Base-by-base conservation (phyloP, 2,797 vertebrate genomes). In the Chiroxiphia lanceolata region DNA sequence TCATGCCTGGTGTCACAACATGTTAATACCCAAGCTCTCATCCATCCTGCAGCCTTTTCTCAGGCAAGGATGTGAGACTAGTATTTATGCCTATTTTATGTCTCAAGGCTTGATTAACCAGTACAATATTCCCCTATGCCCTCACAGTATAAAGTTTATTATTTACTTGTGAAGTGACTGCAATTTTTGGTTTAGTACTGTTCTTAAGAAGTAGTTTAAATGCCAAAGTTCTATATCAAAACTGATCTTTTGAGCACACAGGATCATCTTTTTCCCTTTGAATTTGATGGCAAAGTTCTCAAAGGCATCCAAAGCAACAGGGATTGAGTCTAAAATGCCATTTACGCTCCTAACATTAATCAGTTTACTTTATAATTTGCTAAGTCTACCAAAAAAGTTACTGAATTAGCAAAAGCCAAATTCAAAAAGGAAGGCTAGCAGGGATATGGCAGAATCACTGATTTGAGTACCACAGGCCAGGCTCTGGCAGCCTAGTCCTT, bases 141-240 rank as follows among this genome's bases (percentile, higher is more conserved):
- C n/a, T 61, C 53, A 50, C 1, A 26, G 57, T 61, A 90, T 89
- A 95, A 61, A 36, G 13, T 25, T 88, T 68, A 90, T 71, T 93
- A 87, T 69, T 86, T 34, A 81, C 78, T 77, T 95, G 48, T 86
- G 47, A 88, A 86, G 40, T 76, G 48, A 81, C 56, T 93, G 80
- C 42, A 64, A 67, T 83, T 92, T 63, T 75, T 80, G 14, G 11
- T 82, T 74, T 59, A 86, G 34, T 79, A 75, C 10, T 60, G 25
- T 23, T 87, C 51, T 83, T 75, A 48, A 91, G 63, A 94, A 78
- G 21, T 40, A 59, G 53, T 87, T 96, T 81, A 95, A 93, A 85
- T 75, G 68, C 9, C 29, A 82, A 85, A 89, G 53, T 10, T 51
- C 44, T 65, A 5, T 5, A 83, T 44, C 61, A 86, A 71, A 72